Conservation (phyloP, 2,113 vertebrate species). For the Prunella fulvescens region DNA sequence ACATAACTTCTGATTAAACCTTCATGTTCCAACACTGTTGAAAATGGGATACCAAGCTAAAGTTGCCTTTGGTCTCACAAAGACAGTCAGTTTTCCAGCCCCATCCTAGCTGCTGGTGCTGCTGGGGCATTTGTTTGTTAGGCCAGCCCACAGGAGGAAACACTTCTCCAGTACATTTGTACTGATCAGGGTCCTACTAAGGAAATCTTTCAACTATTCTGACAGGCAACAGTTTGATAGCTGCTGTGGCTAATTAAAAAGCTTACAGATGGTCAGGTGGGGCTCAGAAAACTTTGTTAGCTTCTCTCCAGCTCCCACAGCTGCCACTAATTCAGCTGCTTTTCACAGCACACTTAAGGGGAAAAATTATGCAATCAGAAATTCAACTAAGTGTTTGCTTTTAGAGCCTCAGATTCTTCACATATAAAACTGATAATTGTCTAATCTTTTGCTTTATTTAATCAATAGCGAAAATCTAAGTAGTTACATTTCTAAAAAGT, state of each 20-base stretch:
- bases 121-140: neutral
- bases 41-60: neutral
- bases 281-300: neutral
- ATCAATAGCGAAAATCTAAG: neutral
- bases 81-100: neutral
- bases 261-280: neutral
- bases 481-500: neutral
- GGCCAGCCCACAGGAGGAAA: neutral
- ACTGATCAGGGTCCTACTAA: neutral
- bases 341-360: neutral
- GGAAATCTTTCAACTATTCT: neutral
- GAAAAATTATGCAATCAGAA: neutral
- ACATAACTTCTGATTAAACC: neutral
- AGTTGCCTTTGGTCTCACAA: neutral
- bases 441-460: neutral
- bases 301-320: neutral
- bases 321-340: neutral
- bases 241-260: neutral
- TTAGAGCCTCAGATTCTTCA: neutral
- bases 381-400: neutral
- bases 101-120: neutral
- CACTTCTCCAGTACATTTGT: neutral
- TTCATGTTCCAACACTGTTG: neutral
- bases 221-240: neutral
- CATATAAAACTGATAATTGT: neutral